Evolutionary conservation across 2,113 vertebrate genomes (phyloP), one percentile per base, ranked within the genome.

Genomic region (Scophthalmus maximus): DNA sequence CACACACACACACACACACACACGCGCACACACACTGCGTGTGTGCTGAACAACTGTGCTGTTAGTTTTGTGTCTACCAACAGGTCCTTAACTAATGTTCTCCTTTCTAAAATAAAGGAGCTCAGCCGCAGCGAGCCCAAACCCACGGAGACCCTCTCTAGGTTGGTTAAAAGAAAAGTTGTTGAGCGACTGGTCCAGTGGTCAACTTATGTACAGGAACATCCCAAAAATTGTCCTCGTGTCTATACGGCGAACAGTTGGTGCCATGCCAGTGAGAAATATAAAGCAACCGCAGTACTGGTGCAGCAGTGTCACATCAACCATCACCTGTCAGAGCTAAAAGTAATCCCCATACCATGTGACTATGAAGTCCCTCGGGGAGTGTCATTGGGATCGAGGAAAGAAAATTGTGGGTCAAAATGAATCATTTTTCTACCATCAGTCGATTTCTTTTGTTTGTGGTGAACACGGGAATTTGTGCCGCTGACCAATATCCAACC

Each of bases 61-160:
- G 70, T 81, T 76, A 60, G 74, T 64, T 78, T 47, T 12, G 25
- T 66, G 51, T n/a, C 42, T 49, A 56, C 62, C 52, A 82, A 82
- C 61, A 76, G 73, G 75, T 82, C 49, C 20, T 32, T 63, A 71
- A 79, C 38, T 69, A 76, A 87, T 85, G 76, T 52, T 71, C 42
- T 15, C 12, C n/a, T n/a, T n/a, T n/a, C n/a, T n/a, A n/a, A n/a
- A n/a, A n/a, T n/a, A n/a, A n/a, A n/a, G n/a, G n/a, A n/a, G n/a
- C n/a, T n/a, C n/a, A n/a, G 57, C 29, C 32, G 76, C 36, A 51
- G 53, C 46, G 9, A 18, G 27, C 40, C 58, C 11, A 17, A 66
- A 52, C 55, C 78, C 47, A 14, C 40, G n/a, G 65, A 69, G 68
- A 79, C 30, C 14, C 36, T 38, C 36, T 64, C 2, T 5, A 0